phyloP scores from a whole-genome alignment of 1,140 invertebrate genomes.

The Aculops lycopersici region DNA sequence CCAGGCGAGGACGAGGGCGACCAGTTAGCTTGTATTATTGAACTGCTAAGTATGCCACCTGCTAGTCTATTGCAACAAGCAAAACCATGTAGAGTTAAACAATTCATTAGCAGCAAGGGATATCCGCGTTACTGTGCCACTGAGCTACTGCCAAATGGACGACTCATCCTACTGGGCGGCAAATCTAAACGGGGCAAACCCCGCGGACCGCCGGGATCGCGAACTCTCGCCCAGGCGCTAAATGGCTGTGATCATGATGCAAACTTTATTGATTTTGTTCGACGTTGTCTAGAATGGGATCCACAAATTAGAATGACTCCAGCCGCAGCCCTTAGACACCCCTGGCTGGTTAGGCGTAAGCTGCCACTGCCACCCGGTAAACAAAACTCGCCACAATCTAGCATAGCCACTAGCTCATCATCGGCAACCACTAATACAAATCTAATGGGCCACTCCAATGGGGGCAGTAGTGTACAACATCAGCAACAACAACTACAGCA shows the following conservation, averaged over 20 bases:
- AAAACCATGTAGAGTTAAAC: constrained; percentile 76
- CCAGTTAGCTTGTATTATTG: constrained; percentile 91
- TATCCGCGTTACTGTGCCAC: constrained; percentile 78
- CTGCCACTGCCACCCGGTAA: constrained; percentile 64
- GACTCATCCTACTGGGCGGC: constrained; percentile 42
- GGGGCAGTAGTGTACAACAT: no score
- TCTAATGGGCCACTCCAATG: no score
- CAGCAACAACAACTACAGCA: no score
- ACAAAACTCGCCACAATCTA: no score
- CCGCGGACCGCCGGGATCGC: constrained; percentile 65
- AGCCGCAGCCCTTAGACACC: constrained; percentile 53
- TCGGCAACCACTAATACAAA: no score
- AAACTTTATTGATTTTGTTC: constrained; percentile 82
- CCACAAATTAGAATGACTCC: constrained; percentile 70
- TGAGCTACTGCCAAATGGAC: constrained; percentile 45
- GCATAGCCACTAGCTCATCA: no score
- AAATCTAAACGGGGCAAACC: constrained; percentile 65
- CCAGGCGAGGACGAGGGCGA: constrained; percentile 80
- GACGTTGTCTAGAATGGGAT: constrained; percentile 77
- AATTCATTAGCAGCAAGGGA: constrained; percentile 67
- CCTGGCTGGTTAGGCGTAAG: constrained; percentile 54
- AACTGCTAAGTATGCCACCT: constrained; percentile 81
- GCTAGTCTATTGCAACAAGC: constrained; percentile 54
- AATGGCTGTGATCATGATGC: constrained; percentile 84
- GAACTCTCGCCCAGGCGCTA: constrained; percentile 49